Base-by-base conservation (phyloP, 1,140 invertebrate species). In the Sycophaga agraensis region DNA sequence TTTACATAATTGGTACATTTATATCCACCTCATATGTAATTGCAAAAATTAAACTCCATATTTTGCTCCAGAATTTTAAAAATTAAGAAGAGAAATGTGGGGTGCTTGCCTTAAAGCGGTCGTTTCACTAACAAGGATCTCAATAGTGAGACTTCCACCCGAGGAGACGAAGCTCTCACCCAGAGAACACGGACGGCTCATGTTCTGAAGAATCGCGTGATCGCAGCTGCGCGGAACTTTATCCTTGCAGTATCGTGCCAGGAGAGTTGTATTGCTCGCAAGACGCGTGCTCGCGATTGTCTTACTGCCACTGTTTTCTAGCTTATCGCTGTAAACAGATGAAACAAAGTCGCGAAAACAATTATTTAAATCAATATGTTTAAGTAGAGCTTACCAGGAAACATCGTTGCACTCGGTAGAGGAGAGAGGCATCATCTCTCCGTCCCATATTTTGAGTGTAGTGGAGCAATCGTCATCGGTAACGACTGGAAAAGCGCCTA, bases 131-230 rank as follows among this genome's bases (percentile, higher is more conserved):
- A 91, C 83, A 66, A 86, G 86, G 59, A 93, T 80, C 76, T 93
- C 90, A 45, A 94, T 80, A 1, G 91, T 93, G 56, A 93, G 83
- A 40, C 88, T 88, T 71, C 89, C 90, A 37, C 88, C 88, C 48
- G 86, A 87, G 0, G 91, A 93, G 2, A 94, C 82, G 72, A 91
- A 94, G 73, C 91, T 93, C 71, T 94, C 92, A 0, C 88, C 86
- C 1, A 91, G 82, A 2, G 87, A 87, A 69, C 92, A 94, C 0
- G 90, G 90, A 58, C 91, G 81, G 50, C 84, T 83, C 9, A 73
- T 74, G 65, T 85, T 85, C 16, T 82, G 78, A 28, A 90, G 72
- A 39, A 91, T 82, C 11, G 85, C 86, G 69, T 91, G 89, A 70
- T 92, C 90, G 69, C 91, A 92, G 39, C 87, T 91, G 53, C 87